phyloP scores from a whole-genome alignment of 2,113 vertebrate species.

The Fregata magnificens region DNA sequence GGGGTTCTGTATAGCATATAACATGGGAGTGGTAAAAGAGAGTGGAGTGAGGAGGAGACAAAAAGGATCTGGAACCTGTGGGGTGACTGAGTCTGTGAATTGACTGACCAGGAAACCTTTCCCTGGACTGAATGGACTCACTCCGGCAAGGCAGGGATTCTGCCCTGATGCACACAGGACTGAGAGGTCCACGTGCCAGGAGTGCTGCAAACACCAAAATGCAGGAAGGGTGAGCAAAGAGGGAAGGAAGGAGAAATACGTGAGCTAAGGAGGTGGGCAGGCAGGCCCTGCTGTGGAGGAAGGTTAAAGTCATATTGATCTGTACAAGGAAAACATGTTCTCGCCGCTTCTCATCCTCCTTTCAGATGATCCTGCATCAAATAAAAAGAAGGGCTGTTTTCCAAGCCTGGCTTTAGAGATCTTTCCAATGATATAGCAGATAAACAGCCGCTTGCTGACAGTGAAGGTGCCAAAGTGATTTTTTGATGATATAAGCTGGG shows the following conservation, averaged over 20 bases:
- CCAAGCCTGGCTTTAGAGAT: slow-evolving; percentile 68
- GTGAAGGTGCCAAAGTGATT: slow-evolving; percentile 59
- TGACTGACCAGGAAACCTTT: neutral
- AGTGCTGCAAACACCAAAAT: neutral
- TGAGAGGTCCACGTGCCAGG: accelerated
- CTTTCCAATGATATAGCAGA: slow-evolving; percentile 52
- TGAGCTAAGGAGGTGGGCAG: neutral
- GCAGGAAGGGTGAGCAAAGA: neutral
- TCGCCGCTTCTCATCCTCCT: slow-evolving; percentile 41
- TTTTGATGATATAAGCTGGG: slow-evolving; percentile 65
- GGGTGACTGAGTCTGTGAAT: neutral
- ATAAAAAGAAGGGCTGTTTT: slow-evolving; percentile 63
- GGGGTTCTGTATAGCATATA: neutral
- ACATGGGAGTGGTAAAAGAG: neutral
- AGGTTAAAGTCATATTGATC: slow-evolving; percentile 73
- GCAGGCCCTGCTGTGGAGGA: neutral
- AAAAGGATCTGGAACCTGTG: neutral
- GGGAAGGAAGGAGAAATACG: neutral
- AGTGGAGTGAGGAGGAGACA: neutral
- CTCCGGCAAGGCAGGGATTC: neutral
- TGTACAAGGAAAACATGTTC: slow-evolving; percentile 61
- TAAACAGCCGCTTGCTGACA: slow-evolving; percentile 65
- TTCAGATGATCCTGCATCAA: slow-evolving; percentile 71
- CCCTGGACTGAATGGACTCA: accelerated
- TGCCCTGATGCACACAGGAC: neutral